These are phyloP conservation scores for Aphelinus certus DNA, from an alignment of 1,140 invertebrate genomes.

Conservation along the genomic window DNA sequence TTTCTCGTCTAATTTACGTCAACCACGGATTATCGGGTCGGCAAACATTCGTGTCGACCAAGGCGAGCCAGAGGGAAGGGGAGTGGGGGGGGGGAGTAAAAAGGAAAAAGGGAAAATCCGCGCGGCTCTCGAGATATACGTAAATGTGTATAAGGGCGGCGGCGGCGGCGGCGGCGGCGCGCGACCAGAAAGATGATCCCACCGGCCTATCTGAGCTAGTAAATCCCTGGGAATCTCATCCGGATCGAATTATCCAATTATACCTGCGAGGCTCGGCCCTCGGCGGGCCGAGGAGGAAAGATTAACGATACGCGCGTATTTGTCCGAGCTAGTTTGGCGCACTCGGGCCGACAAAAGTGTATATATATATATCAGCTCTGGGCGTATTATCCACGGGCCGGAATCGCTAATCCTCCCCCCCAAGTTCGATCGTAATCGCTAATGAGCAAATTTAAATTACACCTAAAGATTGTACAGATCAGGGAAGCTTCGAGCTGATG, in stretches of 20 bases:
- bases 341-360: constrained; percentile 7
- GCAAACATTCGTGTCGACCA: not conserved
- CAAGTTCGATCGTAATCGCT: too few relatives aligned
- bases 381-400: too few relatives aligned
- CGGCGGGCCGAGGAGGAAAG: not conserved
- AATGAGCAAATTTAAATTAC: not conserved
- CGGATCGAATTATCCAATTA: constrained; percentile 51
- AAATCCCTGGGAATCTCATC: constrained; percentile 39
- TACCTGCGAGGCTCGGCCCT: constrained; percentile 15
- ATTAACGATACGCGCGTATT: constrained; percentile 4
- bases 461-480: too few relatives aligned
- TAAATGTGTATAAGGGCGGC: too few relatives aligned
- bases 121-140: too few relatives aligned
- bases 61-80: not conserved
- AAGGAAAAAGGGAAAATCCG: constrained; percentile 14
- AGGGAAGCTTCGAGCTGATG: too few relatives aligned
- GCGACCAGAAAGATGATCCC: constrained; percentile 34
- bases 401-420: too few relatives aligned
- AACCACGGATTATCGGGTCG: constrained; percentile 28
- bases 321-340: too few relatives aligned
- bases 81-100: not conserved
- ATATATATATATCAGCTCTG: too few relatives aligned
- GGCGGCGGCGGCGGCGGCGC: not conserved
- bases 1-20: constrained; percentile 42
- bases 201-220: constrained; percentile 13